Base-by-base conservation (phyloP, 2,888 invertebrate species). In the Chrysolina oricalcia region DNA sequence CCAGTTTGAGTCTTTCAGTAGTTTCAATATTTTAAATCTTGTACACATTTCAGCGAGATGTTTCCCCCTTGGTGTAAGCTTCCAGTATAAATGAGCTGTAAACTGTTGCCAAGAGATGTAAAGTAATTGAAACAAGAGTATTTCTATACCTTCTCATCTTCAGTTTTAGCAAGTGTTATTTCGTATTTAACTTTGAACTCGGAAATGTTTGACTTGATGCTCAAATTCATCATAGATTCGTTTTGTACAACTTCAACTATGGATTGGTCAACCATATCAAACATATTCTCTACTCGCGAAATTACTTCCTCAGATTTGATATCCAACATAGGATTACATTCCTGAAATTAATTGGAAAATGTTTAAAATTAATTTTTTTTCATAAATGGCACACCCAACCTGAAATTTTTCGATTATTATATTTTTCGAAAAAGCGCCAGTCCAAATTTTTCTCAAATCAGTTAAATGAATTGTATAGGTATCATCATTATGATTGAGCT, bases 391-490 rank as follows among this genome's bases (percentile, higher is more conserved):
- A 21, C n/a, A 53, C 27, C 63, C 80, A 21, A 86, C 87, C 78
- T 85, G 81, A 80, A 86, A 87, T 64, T 82, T 81, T 11, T 81
- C 64, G 11, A 80, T 65, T 35, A 87, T 65, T 70, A 81, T 73
- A 10, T 81, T 70, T 27, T 72, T 67, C 13, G 82, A 71, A 65
- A 86, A 74, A 40, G 81, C 79, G 77, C 83, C 83, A 27, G 76
- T 64, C 88, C 88, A 88, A 50, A 87, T 78, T 67, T 80, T 73
- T 76, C 81, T 79, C 41, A 87, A 81, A 83, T 88, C 80, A 17
- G 85, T 85, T 78, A 86, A 73, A 56, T 73, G 79, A 73, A 85
- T 80, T 53, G 67, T 80, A 74, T 81, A 81, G 6, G 53, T n/a
- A 19, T 79, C 68, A 40, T 80, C 75, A 8, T 27, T 68, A 41